phyloP scores from a whole-genome alignment of 1,140 invertebrate species.

The Heliconius himera region DNA sequence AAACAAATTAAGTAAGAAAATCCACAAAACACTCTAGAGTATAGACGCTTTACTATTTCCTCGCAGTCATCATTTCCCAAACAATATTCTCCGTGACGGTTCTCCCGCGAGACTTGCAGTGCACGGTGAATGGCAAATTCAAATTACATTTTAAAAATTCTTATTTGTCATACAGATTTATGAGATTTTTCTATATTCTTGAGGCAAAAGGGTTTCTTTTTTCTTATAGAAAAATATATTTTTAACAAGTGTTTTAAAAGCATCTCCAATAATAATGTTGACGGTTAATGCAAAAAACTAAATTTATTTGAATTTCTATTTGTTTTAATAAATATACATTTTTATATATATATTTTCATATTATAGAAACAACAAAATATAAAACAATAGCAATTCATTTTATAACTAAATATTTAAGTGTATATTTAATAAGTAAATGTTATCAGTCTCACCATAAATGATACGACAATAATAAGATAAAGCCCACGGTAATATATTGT shows the following conservation, averaged over 20 bases:
- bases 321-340: too few species aligned
- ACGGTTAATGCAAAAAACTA: not conserved
- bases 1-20: constrained; percentile 2
- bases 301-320: too few species aligned
- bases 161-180: constrained; percentile 40
- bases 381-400: too few species aligned
- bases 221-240: too few species aligned
- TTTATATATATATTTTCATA: too few species aligned
- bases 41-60: constrained; percentile 20
- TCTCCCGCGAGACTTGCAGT: constrained; percentile 34
- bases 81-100: constrained; percentile 36
- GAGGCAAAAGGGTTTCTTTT: too few species aligned
- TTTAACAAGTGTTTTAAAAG: not conserved
- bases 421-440: not conserved
- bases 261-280: too few species aligned
- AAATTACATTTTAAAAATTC: constrained; percentile 59
- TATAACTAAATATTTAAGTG: too few species aligned
- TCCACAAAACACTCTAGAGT: not conserved
- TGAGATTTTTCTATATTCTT: not conserved
- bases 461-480: not conserved
- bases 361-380: too few species aligned
- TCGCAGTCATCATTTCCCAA: constrained; percentile 37
- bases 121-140: constrained; percentile 46
- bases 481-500: not conserved
- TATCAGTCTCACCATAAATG: not conserved